Evolutionary conservation across 2,113 vertebrate genomes (phyloP).

Genomic region (Rissa tridactyla): DNA sequence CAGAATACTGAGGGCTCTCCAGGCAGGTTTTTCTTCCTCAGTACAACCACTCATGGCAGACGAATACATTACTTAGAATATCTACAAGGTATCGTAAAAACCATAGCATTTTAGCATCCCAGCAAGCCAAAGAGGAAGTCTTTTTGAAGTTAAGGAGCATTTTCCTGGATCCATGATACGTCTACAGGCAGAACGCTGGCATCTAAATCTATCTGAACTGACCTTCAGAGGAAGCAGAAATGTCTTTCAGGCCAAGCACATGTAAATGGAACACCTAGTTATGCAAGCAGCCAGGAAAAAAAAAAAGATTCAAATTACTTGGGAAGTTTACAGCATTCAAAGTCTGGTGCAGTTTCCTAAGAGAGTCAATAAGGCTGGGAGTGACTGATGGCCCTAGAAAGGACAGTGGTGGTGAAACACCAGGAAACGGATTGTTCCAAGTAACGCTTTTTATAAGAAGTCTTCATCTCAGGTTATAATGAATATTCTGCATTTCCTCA

Average conservation of each 20-base stretch:
- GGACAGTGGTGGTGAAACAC: background rate
- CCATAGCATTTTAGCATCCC: background rate
- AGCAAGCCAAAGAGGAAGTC: background rate
- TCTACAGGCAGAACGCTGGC: background rate
- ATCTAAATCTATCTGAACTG: background rate
- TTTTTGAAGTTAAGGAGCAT: background rate
- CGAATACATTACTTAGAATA: background rate
- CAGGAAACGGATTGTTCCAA: background rate
- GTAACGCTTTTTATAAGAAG: background rate
- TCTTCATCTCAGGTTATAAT: background rate
- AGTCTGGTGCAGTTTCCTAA: background rate
- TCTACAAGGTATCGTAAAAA: background rate
- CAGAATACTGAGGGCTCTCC: background rate
- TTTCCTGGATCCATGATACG: background rate
- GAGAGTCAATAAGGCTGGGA: background rate
- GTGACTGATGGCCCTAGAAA: rapidly evolving
- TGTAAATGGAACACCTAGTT: background rate
- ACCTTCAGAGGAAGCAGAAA: background rate
- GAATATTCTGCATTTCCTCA: background rate
- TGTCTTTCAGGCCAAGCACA: background rate
- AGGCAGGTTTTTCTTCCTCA: background rate
- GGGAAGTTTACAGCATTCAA: background rate
- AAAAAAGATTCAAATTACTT: background rate
- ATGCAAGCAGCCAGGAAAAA: background rate
- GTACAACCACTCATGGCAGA: background rate